A percentile compares a stretch with the other conserved stretches of the same genome.
Conservation (phyloP, 2,113 vertebrate genomes). For the Hydropotes inermis region DNA sequence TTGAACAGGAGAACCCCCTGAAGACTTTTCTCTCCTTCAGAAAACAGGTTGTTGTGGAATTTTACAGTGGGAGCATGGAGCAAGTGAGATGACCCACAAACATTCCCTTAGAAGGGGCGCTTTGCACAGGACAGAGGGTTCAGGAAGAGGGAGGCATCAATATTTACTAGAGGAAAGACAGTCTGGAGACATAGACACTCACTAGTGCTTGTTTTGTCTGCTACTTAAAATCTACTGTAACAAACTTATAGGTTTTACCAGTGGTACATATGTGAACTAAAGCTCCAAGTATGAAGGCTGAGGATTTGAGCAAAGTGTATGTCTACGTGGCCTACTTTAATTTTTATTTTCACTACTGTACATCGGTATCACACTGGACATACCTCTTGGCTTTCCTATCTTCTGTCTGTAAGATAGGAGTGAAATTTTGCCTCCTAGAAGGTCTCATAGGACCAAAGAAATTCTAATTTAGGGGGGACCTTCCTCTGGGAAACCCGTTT, state of each 20-base stretch:
- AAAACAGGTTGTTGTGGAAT: constrained; percentile 54
- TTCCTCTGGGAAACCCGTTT: not conserved
- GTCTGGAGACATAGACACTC: not conserved
- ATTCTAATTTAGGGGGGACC: not conserved
- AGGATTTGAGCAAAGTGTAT: constrained; percentile 13
- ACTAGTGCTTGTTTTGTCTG: not conserved
- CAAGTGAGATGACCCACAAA: not conserved
- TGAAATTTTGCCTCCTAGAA: not conserved
- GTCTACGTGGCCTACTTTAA: not conserved
- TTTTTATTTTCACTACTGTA: not conserved
- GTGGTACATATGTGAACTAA: not conserved
- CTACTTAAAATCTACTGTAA: constrained; percentile 23
- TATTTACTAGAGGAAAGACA: constrained; percentile 42
- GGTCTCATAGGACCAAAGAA: not conserved
- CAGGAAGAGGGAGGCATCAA: constrained; percentile 32
- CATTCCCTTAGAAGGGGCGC: not conserved
- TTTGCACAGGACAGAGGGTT: constrained; percentile 22
- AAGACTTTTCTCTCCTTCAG: not conserved
- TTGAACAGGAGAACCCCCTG: not conserved
- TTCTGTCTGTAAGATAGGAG: not conserved
- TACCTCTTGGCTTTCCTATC: not conserved
- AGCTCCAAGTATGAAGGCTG: not conserved
- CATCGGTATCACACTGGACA: not conserved
- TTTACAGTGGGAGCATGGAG: not conserved
- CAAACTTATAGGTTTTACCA: not conserved